Base-by-base conservation (phyloP, 2,888 invertebrate species). In the Drosophila pullipes region DNA sequence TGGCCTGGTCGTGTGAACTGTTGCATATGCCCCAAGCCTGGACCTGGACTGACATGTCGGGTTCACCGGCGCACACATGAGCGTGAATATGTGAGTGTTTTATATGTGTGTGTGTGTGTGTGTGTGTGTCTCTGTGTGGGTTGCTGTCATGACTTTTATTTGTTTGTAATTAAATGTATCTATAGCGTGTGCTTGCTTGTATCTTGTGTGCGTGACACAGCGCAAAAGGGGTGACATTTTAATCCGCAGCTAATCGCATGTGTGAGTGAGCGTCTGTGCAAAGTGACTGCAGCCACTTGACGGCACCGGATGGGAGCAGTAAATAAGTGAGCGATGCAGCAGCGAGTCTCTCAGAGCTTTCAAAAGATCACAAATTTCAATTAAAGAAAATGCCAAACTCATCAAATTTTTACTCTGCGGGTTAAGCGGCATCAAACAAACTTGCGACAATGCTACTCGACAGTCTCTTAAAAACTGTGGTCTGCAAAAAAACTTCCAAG, bases 281-380 rank as follows among this genome's bases (percentile, higher is more conserved):
- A 82, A 76, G 69, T 85, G 85, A 85, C 87, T 86, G 83, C 82
- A 85, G 83, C 74, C 85, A 85, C 80, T 87, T 83, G 81, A 86
- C 61, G 71, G 62, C 78, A 58, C 61, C 53, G 64, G 59, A 33
- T 66, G 63, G 55, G 57, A 78, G 78, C 75, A 31, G 33, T 41
- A 61, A 25, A 25, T 62, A 64, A 76, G 61, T 49, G 18, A 44
- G 49, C 59, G 52, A 39, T 41, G 30, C n/a, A 13, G 54, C 81
- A 77, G 49, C 78, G 76, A 81, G 82, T 90, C 86, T 86, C 86
- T 85, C 83, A 85, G 91, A 91, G 91, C 91, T 91, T 91, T 91
- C 85, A 90, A 87, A 91, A 91, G 87, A 91, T 91, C 91, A 91
- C 91, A 91, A 84, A 83, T 91, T 91, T 91, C 91, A 91, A 91